phyloP scores from a whole-genome alignment of 2,113 vertebrate genomes.

The Neotoma lepida region DNA sequence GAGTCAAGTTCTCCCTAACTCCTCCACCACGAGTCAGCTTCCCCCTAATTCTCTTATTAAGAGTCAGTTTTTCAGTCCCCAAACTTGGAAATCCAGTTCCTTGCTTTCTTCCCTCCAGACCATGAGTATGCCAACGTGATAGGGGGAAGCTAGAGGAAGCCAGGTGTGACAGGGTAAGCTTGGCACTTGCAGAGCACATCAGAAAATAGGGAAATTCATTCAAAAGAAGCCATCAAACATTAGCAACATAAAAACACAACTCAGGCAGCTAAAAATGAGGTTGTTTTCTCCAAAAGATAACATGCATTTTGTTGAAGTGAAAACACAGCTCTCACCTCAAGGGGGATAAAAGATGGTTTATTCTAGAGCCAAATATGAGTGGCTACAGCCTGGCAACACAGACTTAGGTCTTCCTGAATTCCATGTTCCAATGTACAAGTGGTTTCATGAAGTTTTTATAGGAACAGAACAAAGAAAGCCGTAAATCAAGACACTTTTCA shows the following conservation, averaged over 20 bases:
- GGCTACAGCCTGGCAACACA: not conserved
- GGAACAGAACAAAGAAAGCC: not conserved
- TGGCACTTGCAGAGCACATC: not conserved
- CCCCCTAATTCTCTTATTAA: no score
- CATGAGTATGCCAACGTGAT: constrained; percentile 6
- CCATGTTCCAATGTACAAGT: not conserved
- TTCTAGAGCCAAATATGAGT: not conserved
- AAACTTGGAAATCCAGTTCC: constrained; percentile 30
- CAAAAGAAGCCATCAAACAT: constrained; percentile 54
- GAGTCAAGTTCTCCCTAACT: not conserved
- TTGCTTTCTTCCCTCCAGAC: not conserved
- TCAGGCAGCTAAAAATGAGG: constrained; percentile 55
- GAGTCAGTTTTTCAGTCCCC: constrained; percentile 21
- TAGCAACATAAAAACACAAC: constrained; percentile 72
- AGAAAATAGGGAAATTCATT: constrained; percentile 60
- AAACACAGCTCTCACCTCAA: not conserved
- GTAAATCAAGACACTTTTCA: not conserved
- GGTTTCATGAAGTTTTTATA: not conserved
- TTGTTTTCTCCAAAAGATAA: constrained; percentile 48
- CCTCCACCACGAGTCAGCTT: not conserved
- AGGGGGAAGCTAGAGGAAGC: not conserved
- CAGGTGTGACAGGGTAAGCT: not conserved
- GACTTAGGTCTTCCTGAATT: not conserved
- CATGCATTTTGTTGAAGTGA: constrained; percentile 13
- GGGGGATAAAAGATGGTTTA: not conserved